Conservation (phyloP, 1,140 invertebrate genomes). For the Apis cerana region DNA sequence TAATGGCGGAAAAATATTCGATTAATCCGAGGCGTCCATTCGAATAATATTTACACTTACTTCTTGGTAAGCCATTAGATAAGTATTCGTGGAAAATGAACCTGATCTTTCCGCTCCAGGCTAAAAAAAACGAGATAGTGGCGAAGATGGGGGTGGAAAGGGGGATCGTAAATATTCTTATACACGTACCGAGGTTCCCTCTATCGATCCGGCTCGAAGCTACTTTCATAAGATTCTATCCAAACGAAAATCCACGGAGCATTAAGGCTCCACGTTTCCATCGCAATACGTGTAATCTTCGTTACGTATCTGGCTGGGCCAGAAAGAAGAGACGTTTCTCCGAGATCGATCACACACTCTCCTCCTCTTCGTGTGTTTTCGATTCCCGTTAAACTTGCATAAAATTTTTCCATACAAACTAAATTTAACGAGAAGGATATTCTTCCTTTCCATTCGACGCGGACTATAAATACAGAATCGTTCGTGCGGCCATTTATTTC, state of each 20-base stretch:
- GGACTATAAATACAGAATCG: too few relatives aligned
- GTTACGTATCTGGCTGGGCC: not conserved
- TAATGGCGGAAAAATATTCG: conserved; percentile 34
- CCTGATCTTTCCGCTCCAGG: conserved; percentile 38
- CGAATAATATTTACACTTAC: conserved; percentile 18
- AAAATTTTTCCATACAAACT: not conserved
- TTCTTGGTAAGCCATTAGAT: conserved; percentile 35
- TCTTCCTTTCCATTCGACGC: not conserved
- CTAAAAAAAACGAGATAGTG: conserved; percentile 6
- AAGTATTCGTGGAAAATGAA: conserved; percentile 51
- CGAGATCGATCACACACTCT: conserved; percentile 5
- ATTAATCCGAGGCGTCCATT: not conserved
- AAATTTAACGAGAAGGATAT: not conserved
- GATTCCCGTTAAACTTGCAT: not conserved
- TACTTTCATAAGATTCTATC: conserved; percentile 58
- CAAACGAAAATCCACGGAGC: conserved; percentile 48
- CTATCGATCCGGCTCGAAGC: conserved; percentile 55
- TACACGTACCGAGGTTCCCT: conserved; percentile 46
- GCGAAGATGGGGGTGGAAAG: conserved; percentile 1
- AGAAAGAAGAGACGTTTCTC: conserved; percentile 18
- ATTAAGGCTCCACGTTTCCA: not conserved
- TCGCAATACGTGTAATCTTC: not conserved
- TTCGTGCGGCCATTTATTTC: too few relatives aligned
- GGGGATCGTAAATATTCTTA: conserved; percentile 58
- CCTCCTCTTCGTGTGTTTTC: not conserved